Base-by-base conservation (phyloP, 1,140 invertebrate species). In the Drosophila leontia region DNA sequence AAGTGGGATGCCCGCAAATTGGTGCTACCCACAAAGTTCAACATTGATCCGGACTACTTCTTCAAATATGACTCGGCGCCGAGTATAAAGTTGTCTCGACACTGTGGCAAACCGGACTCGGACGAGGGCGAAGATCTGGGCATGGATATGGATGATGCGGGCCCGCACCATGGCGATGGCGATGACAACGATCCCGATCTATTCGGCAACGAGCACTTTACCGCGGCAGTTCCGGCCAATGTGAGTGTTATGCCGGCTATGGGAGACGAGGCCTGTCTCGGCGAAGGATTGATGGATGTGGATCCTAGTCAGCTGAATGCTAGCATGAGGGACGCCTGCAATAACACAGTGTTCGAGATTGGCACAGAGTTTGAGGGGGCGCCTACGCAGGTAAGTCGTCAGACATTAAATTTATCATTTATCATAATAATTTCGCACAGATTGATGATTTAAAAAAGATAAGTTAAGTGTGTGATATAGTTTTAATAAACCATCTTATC, bases 1-100 rank as follows among this genome's bases (percentile, higher is more conserved):
- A 86, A 87, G 58, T 93, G 92, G 92, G 92, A 93, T 75, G 34
- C 90, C 19, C 85, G 86, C 6, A 93, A 92, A 50, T 50, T 93
- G 3, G 72, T 84, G 34, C 48, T 93, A n/a, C 92, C 92, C 7
- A 86, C 83, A 0, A 91, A 91, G 45, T 83, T 78, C 2, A 64
- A 82, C 19, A 74, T 93, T 32, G 74, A 92, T 7, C 4, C 44
- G 4, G 63, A 92, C 32, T 78, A 74, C 48, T 92, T 92, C 42
- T 68, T 61, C 11, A 78, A 69, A 57, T 91, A 82, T 32, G 80
- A 84, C 1, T 75, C 67, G 39, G 91, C 82, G 3, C 91, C 91
- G 3, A 72, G 91, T n/a, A 78, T 86, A 7, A 74, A 76, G n/a
- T 55, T 92, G 7, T 75, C 26, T 2, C 69, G 67, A 1, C 26